Base-by-base conservation (phyloP, 2,888 invertebrate genomes). In the Agrochola litura region DNA sequence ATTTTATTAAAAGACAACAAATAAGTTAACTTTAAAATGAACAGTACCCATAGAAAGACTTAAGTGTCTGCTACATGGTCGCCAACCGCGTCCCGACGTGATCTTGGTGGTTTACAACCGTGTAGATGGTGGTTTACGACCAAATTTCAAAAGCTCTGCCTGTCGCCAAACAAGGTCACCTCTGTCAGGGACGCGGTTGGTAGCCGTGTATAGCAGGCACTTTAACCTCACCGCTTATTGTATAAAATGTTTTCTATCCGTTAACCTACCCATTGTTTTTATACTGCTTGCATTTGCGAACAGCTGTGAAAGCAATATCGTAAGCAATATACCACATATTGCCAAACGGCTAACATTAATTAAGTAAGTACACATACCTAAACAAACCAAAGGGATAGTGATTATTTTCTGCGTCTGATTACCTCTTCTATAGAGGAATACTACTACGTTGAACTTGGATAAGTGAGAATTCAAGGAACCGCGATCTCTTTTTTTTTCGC, bases 241-340 rank as follows among this genome's bases (percentile, higher is more conserved):
- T 30, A 49, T 49, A 19, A 12, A 49, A 60, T 25, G 0, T 56
- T 69, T 25, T 25, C 8, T 19, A 12, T 60, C 25, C 58, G 8
- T 8, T 14, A 58, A 16, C 30, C 61, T 30, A 43, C 14, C 25
- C 9, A 22, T 43, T 25, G 8, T 30, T 43, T 49, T 56, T 19
- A 49, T 49, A 16, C 16, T 16, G 49, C 49, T 43, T 8, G 8
- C 25, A 25, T 43, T 70, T 41, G 22, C 14, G 25, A 60, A 25
- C 43, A 70, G 25, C 61, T 70, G 69, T 22, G 22, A 61, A 22
- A 3, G 25, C 60, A 60, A 60, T 69, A 60, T 60, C 30, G 60
- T 5, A 60, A 19, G 43, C 25, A 52, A 67, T 56, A 37, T 54
- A 41, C 2, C 54, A 56, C 25, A 41, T 58, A 25, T 25, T 70